phyloP scores from a whole-genome alignment of 2,797 vertebrate genomes.

The Pterois miles region DNA sequence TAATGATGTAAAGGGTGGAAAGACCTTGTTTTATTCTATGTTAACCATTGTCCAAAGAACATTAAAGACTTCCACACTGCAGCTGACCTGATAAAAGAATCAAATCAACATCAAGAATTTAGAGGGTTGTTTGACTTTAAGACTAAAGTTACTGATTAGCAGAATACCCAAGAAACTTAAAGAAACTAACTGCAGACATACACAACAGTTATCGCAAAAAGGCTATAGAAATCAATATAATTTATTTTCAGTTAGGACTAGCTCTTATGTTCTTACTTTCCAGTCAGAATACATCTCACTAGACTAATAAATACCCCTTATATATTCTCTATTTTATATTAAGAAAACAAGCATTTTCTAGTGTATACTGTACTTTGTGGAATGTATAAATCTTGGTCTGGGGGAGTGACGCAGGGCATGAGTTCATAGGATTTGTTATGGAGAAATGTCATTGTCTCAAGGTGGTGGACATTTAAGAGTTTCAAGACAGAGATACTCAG shows the following conservation, averaged over 20 bases:
- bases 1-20: slow-evolving; percentile 49
- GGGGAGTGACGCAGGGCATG: slow-evolving; percentile 18
- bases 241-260: slow-evolving; percentile 34
- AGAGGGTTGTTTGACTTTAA: slow-evolving; percentile 42
- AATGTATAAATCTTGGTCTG: slow-evolving; percentile 43
- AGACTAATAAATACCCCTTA: slow-evolving; percentile 16
- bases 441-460: slow-evolving; percentile 34
- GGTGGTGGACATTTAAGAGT: slow-evolving; percentile 30
- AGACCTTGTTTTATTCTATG: slow-evolving; percentile 41
- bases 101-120: slow-evolving; percentile 4
- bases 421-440: slow-evolving; percentile 28
- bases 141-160: slow-evolving; percentile 22
- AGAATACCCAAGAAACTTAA: slow-evolving; percentile 14
- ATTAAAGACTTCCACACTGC: slow-evolving; percentile 22
- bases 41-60: slow-evolving; percentile 58
- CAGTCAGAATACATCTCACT: slow-evolving; percentile 13
- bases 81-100: slow-evolving; percentile 33
- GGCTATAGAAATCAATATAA: slow-evolving; percentile 33
- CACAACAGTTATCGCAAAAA: slow-evolving; percentile 6
- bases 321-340: slow-evolving; percentile 59
- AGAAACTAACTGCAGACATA: slow-evolving; percentile 5
- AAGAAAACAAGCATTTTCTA: slow-evolving; percentile 65
- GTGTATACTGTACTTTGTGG: slow-evolving; percentile 53
- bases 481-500: slow-evolving; percentile 49
- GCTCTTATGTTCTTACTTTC: slow-evolving; percentile 11